These are phyloP conservation scores for Antheraea assamensis DNA, from an alignment of 2,888 invertebrate genomes.

Conservation along the genomic window DNA sequence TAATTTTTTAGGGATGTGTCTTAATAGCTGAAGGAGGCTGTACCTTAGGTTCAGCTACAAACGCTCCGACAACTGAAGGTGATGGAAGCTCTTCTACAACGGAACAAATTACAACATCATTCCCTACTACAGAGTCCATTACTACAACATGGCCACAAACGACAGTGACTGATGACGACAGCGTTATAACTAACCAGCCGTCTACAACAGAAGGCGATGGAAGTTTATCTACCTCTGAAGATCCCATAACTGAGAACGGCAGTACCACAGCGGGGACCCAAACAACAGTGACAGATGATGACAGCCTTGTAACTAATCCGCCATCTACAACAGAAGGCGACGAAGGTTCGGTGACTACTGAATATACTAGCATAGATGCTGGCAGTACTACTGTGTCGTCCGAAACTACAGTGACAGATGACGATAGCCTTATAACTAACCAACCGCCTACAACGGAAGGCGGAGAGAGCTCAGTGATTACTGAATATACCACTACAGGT, in stretches of 20 bases:
- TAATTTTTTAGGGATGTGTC: too few species aligned
- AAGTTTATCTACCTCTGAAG: neutral
- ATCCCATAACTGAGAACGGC: neutral
- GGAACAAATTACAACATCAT: neutral
- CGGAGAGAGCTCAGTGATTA: neutral
- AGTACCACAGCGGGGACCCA: neutral
- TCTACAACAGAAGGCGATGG: constrained; percentile 8
- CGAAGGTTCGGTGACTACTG: neutral
- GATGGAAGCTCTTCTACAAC: constrained; percentile 1
- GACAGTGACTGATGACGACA: neutral
- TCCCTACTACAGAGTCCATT: neutral
- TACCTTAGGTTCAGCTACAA: too few species aligned
- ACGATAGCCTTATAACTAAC: neutral
- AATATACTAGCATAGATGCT: neutral
- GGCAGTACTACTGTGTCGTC: neutral
- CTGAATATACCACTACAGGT: neutral
- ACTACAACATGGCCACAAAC: neutral
- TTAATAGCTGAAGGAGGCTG: too few species aligned
- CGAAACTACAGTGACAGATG: constrained; percentile 4
- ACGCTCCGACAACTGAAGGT: neutral
- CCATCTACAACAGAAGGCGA: neutral
- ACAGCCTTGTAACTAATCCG: neutral
- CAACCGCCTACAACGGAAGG: neutral
- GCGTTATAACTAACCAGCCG: neutral
- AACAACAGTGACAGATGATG: constrained; percentile 15